Conservation (phyloP, 2,888 invertebrate species). For the Rotaria magnacalcarata region DNA sequence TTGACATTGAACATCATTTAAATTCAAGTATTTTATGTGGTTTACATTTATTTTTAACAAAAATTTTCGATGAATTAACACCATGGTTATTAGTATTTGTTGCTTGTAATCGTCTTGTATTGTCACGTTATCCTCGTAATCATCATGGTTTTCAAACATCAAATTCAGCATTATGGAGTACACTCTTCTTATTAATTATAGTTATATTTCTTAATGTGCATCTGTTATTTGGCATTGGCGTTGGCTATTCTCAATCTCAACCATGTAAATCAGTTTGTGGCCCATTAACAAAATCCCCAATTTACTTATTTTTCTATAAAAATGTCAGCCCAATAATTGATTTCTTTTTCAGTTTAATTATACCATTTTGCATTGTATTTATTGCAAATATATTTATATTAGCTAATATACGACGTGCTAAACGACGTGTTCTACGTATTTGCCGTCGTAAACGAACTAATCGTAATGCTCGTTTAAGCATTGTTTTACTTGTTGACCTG, state of each 20-base stretch:
- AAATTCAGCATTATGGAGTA: constrained; percentile 22
- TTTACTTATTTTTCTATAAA: constrained; percentile 18
- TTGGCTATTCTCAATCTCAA: constrained; percentile 9
- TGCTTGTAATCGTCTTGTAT: constrained; percentile 18
- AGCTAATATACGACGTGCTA: background rate
- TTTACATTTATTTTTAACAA: constrained; percentile 21
- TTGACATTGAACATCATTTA: background rate
- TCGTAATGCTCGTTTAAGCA: constrained; percentile 26
- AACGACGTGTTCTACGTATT: background rate
- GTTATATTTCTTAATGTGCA: background rate
- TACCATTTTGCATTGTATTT: constrained; percentile 31
- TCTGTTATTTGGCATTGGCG: constrained; percentile 28
- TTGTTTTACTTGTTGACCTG: background rate
- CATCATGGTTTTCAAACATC: constrained; percentile 34
- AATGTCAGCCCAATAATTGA: constrained; percentile 22
- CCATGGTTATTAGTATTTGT: constrained; percentile 36
- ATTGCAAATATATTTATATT: constrained; percentile 28
- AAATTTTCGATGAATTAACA: constrained; percentile 35
- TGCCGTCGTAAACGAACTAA: background rate
- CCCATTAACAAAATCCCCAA: background rate
- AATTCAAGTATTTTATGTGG: background rate
- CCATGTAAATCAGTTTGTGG: constrained; percentile 29
- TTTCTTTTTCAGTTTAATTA: background rate
- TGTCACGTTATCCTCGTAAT: constrained; percentile 26
- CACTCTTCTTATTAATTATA: constrained; percentile 8